Base-by-base conservation (phyloP, 2,113 vertebrate species). In the Centropus unirufus region DNA sequence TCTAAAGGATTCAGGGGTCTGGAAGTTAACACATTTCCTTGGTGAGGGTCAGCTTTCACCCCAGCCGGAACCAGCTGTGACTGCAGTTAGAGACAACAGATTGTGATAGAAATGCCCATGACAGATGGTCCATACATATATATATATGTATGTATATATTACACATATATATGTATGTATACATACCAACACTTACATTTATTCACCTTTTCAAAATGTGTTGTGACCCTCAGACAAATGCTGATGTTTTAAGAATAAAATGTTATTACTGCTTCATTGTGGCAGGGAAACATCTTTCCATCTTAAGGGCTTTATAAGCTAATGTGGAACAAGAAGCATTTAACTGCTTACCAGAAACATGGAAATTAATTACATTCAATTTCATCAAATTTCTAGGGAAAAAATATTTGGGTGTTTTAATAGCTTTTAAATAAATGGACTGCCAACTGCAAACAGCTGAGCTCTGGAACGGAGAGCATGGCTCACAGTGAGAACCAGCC, bases 11-110 rank as follows among this genome's bases (percentile, higher is more conserved):
- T 11, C 55, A 40, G 51, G 44, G 59, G n/a, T 66, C 88, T 95
- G 79, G 64, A 69, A 96, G 88, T 70, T 46, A 46, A 73, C 75
- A 49, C 61, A 80, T 93, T 78, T 96, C 93, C 83, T 88, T 70
- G 76, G 72, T 88, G 79, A 90, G 90, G 77, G 44, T 96, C 93
- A 90, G 90, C 44, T 96, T 97, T 92, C 90, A 86, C 17, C 64
- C 59, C 75, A 77, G 84, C 67, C 16, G 7, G 93, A 86, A 88
- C 70, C 93, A 95, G 93, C 92, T 95, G 93, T 12, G 36, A 12
- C 66, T 27, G 74, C 55, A 83, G 72, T 32, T 27, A 55, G 55
- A 59, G 55, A 67, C 73, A 86, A 27, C 42, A 68, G 62, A 78
- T 7, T 40, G 82, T 22, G 72, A 73, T 10, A 67, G 83, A 88